These are phyloP conservation scores for Medauroidea extradentata DNA, from an alignment of 1,140 invertebrate genomes.

Conservation along the genomic window DNA sequence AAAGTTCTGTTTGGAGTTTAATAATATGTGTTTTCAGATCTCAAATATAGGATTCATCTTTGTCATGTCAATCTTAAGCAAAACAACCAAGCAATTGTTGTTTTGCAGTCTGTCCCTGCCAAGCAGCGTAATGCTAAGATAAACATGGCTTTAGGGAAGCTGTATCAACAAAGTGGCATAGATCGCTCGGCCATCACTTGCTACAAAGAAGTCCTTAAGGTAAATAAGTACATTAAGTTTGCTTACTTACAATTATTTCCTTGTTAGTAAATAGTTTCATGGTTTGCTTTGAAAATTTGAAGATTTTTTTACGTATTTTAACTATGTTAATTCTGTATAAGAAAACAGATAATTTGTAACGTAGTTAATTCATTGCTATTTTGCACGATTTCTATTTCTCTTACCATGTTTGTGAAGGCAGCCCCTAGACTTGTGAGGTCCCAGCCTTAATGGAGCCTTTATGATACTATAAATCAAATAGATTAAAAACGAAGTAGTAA, in stretches of 20 bases:
- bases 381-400: too few relatives aligned
- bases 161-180: conserved; percentile 66
- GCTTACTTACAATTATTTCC: not conserved
- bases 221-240: conserved; percentile 11
- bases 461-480: too few relatives aligned
- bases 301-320: too few relatives aligned
- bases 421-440: too few relatives aligned
- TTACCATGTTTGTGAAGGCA: too few relatives aligned
- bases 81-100: conserved; percentile 54
- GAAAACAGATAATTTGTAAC: too few relatives aligned
- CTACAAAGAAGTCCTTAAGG: conserved; percentile 70
- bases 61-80: conserved; percentile 64
- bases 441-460: too few relatives aligned
- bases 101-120: conserved; percentile 63
- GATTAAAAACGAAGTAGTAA: too few relatives aligned
- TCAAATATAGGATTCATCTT: conserved; percentile 71
- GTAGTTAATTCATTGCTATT: too few relatives aligned
- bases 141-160: conserved; percentile 66
- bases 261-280: not conserved
- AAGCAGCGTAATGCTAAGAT: conserved; percentile 64
- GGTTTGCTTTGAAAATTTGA: not conserved
- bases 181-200: conserved; percentile 65
- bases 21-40: conserved; percentile 46
- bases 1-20: too few relatives aligned
- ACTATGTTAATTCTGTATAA: too few relatives aligned